These are phyloP conservation scores for Nezara viridula DNA, from an alignment of 2,888 invertebrate species.

Conservation along the genomic window DNA sequence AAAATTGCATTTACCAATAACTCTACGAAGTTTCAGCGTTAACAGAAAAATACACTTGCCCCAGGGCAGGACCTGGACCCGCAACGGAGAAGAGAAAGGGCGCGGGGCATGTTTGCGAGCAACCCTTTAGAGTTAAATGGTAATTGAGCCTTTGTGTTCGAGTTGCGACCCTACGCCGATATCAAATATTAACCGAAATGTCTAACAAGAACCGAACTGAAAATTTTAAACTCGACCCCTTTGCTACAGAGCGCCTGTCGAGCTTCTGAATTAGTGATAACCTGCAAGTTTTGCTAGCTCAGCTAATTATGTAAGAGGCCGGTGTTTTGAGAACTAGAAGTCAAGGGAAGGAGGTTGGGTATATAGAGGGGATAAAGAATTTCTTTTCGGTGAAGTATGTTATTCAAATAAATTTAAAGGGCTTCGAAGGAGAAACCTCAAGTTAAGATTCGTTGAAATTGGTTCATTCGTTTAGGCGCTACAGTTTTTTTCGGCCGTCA, in stretches of 20 bases:
- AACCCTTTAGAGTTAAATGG: not conserved
- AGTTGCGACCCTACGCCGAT: not conserved
- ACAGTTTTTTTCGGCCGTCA: no score
- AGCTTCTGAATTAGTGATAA: not conserved
- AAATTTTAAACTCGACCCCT: not conserved
- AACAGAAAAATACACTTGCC: no score
- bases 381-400: no score
- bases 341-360: not conserved
- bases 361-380: not conserved
- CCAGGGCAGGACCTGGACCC: not conserved
- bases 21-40: no score
- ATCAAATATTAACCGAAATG: constrained; percentile 21
- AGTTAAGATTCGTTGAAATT: no score
- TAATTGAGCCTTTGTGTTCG: constrained; percentile 13
- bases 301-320: not conserved
- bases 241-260: not conserved
- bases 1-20: no score
- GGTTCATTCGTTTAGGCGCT: no score
- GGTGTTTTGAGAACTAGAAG: not conserved
- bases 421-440: no score
- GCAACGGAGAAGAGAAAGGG: not conserved
- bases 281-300: not conserved
- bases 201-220: not conserved
- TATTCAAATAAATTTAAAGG: no score
- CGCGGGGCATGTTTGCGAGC: not conserved